These are phyloP conservation scores for Sepiola atlantica DNA, from an alignment of 2,888 invertebrate species.

Conservation along the genomic window DNA sequence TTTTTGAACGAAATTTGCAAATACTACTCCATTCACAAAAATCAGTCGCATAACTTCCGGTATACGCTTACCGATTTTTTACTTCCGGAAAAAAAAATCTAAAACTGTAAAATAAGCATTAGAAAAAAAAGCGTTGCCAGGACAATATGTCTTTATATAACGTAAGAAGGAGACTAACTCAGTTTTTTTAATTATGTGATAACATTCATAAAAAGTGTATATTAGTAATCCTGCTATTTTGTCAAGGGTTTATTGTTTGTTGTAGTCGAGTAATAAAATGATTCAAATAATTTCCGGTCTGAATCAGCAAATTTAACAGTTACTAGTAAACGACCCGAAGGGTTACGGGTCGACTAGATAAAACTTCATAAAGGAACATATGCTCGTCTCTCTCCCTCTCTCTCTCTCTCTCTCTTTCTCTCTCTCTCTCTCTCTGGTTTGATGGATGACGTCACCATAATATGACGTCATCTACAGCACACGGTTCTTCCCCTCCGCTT, in stretches of 20 bases:
- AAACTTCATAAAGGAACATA: too few species aligned
- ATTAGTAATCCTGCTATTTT: background rate
- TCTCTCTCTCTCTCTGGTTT: too few species aligned
- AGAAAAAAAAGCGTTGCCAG: background rate
- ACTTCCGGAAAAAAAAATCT: background rate
- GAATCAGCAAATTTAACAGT: background rate
- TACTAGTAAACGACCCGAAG: too few species aligned
- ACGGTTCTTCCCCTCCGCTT: too few species aligned
- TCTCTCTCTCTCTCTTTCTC: too few species aligned
- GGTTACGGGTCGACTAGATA: too few species aligned
- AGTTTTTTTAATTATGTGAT: background rate
- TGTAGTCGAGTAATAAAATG: background rate
- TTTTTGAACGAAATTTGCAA: background rate
- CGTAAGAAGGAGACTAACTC: background rate
- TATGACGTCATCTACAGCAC: too few species aligned
- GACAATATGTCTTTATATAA: background rate
- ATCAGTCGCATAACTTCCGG: background rate
- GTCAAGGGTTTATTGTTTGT: background rate
- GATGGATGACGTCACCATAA: too few species aligned
- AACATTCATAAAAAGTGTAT: background rate
- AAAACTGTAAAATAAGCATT: background rate
- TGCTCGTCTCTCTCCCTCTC: too few species aligned
- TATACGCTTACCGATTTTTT: background rate
- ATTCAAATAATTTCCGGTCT: background rate
- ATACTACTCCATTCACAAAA: background rate